Percentiles rank a stretch among this genome's conserved stretches.
Evolutionary conservation across 2,888 invertebrate genomes (phyloP).

Genomic region (Asteroscopus sphinx): DNA sequence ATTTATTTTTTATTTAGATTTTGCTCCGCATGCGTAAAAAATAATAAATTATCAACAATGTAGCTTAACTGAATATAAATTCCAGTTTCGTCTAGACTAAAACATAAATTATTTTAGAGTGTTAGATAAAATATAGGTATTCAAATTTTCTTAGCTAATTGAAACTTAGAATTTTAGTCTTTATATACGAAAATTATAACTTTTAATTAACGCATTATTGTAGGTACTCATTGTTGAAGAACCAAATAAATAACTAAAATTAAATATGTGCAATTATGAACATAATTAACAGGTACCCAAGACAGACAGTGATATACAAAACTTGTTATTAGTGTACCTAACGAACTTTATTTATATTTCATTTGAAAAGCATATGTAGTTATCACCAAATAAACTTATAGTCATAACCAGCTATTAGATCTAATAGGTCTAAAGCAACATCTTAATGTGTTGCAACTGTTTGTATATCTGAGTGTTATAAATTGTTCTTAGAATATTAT

Average conservation of each 20-base stretch:
- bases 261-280: too few relatives aligned
- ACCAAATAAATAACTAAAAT: too few relatives aligned
- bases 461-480: slow-evolving; percentile 25
- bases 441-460: slow-evolving; percentile 28
- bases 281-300: slow-evolving; percentile 2
- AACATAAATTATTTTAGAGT: background rate
- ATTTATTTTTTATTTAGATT: too few relatives aligned
- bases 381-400: slow-evolving; percentile 13
- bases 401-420: slow-evolving; percentile 28
- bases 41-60: too few relatives aligned
- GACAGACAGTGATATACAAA: too few relatives aligned
- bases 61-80: background rate
- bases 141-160: too few relatives aligned
- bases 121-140: background rate
- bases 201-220: too few relatives aligned
- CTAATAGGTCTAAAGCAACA: slow-evolving; percentile 31
- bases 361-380: background rate
- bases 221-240: too few relatives aligned
- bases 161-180: too few relatives aligned
- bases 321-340: background rate
- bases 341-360: slow-evolving; percentile 18
- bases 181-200: too few relatives aligned
- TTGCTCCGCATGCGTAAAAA: too few relatives aligned
- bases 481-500: slow-evolving; percentile 34
- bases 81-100: slow-evolving; percentile 16